Conservation (phyloP, 2,797 vertebrate species). For the Chelonia mydas region DNA sequence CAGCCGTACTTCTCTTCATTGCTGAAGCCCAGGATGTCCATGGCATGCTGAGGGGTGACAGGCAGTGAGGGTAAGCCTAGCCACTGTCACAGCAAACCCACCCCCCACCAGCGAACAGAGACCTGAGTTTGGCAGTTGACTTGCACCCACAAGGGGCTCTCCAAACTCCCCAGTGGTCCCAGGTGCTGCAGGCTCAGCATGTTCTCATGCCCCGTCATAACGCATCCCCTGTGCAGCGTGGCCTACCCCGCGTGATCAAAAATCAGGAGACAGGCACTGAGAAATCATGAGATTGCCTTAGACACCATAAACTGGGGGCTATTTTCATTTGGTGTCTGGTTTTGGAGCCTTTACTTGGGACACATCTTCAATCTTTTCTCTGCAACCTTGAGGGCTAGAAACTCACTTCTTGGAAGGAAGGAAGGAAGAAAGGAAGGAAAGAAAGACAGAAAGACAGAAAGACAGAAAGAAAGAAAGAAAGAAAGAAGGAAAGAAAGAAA, state of each 20-base stretch:
- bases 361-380: not conserved
- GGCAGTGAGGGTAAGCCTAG: not conserved
- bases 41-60: constrained; percentile 85
- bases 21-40: constrained; percentile 94
- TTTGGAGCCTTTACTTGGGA: not conserved
- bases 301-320: not conserved
- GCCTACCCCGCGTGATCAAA: not conserved
- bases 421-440: not conserved
- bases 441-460: too few species aligned
- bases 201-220: not conserved
- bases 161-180: not conserved
- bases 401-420: too few species aligned
- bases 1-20: constrained; percentile 91
- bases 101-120: not conserved
- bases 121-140: not conserved
- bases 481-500: too few species aligned
- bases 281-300: not conserved
- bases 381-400: too few species aligned
- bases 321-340: not conserved
- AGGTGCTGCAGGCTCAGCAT: not conserved
- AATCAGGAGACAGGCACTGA: not conserved
- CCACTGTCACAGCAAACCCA: not conserved
- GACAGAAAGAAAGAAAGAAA: too few species aligned
- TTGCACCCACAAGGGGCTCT: rapidly evolving
- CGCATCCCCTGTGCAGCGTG: not conserved